Base-by-base conservation (phyloP, 2,888 invertebrate species). In the Mythimna lalbum region DNA sequence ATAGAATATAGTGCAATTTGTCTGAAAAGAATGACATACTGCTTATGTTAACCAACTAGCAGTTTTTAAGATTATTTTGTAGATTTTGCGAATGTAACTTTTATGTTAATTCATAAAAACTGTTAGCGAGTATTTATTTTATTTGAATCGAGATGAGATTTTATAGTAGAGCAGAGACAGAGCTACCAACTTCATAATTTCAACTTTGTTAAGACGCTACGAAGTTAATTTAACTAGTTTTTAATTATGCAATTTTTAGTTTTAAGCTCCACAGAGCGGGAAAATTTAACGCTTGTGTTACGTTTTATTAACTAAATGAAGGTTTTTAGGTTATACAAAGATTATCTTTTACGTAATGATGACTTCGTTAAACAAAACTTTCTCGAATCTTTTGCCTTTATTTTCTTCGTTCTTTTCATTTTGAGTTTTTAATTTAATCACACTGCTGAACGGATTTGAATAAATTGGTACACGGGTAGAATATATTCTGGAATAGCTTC, bases 241-340 rank as follows among this genome's bases (percentile, higher is more conserved):
- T 90, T 88, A 89, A 89, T 90, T 88, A 89, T 89, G 81, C 87
- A 86, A 83, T 89, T 89, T 89, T 89, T 86, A 88, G 85, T 86
- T 87, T 84, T 64, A 80, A 87, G 73, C 82, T 84, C 39, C 71
- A 70, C 64, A 78, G 81, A 78, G 67, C 61, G 27, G 55, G 61
- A 53, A 76, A 73, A 73, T 78, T 82, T 66, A 75, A 64, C 52
- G 64, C 72, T 68, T 63, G 69, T 73, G 81, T 73, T 69, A 66
- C 56, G 64, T 59, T 80, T 63, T 78, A 77, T 70, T 66, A 80
- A 77, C 57, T 31, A 63, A 73, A 74, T 85, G 39, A 74, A 70
- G 69, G 47, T 78, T 68, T 60, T 57, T 33, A 57, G 70, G 75
- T 74, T 76, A 71, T 62, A 56, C 59, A 50, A 21, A 31, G 47